phyloP scores from a whole-genome alignment of 2,888 invertebrate species.

The Thalpophila matura region DNA sequence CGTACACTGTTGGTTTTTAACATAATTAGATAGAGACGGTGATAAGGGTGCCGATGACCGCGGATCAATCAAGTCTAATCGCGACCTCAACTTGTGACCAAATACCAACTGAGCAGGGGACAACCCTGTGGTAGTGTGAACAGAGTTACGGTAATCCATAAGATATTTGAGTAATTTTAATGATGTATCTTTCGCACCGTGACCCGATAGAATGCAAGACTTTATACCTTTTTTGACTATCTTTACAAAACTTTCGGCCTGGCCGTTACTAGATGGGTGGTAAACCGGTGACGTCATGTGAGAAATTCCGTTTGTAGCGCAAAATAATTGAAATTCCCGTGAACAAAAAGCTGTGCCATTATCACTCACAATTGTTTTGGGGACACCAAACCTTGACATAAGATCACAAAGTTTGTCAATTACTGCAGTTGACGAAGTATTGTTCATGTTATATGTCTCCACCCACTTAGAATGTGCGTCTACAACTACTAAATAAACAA shows the following conservation, averaged over 20 bases:
- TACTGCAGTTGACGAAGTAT: not conserved
- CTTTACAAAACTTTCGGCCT: too few relatives aligned
- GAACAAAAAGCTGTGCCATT: too few relatives aligned
- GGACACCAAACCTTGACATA: slow-evolving; percentile 7
- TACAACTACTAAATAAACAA: slow-evolving; percentile 11
- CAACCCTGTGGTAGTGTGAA: slow-evolving; percentile 1
- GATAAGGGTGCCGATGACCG: not conserved
- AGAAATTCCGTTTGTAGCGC: too few relatives aligned
- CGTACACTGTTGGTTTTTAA: slow-evolving; percentile 1
- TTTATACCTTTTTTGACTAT: too few relatives aligned
- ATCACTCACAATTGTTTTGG: slow-evolving; percentile 48
- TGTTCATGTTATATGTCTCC: slow-evolving; percentile 5
- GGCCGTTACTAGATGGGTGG: too few relatives aligned
- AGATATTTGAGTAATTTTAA: slow-evolving; percentile 1
- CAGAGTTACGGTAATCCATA: slow-evolving; percentile 2
- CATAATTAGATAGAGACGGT: not conserved
- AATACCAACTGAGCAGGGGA: slow-evolving; percentile 1
- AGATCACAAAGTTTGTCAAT: not conserved
- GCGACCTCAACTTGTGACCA: not conserved
- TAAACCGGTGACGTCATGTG: too few relatives aligned
- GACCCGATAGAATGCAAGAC: too few relatives aligned
- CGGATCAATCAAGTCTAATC: not conserved
- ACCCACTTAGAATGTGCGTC: slow-evolving; percentile 23
- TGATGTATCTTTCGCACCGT: not conserved
- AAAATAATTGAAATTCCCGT: too few relatives aligned